A percentile compares a stretch with the other conserved stretches of the same genome.
These are phyloP conservation scores for Campodea augens DNA, from an alignment of 1,140 invertebrate genomes.

Conservation along the genomic window DNA sequence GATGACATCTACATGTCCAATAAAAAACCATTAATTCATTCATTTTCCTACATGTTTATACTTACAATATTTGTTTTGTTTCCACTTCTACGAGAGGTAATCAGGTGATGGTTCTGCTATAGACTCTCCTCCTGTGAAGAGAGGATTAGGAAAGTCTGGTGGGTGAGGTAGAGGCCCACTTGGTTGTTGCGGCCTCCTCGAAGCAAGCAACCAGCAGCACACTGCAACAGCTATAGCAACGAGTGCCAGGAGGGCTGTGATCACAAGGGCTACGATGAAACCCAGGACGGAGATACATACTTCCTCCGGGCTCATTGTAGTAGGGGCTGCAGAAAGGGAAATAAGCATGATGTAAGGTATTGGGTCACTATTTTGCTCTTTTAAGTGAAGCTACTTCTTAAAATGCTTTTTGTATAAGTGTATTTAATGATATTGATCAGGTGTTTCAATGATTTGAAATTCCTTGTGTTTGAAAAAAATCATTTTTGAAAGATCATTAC, in stretches of 20 bases:
- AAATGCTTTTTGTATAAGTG: neutral
- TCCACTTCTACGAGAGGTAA: no score
- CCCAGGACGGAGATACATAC: constrained; percentile 86
- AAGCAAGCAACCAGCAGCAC: constrained; percentile 86
- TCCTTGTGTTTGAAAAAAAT: no score
- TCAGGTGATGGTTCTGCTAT: constrained; percentile 57
- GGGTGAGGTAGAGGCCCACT: constrained; percentile 80
- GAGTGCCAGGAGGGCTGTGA: constrained; percentile 73
- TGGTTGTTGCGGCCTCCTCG: constrained; percentile 61
- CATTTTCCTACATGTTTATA: no score
- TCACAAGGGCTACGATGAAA: constrained; percentile 74
- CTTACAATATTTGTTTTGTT: no score
- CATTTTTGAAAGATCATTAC: no score
- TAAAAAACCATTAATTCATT: no score
- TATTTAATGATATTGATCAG: neutral
- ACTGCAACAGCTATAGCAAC: constrained; percentile 85
- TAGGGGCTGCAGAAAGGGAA: constrained; percentile 32
- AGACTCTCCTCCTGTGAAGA: constrained; percentile 68
- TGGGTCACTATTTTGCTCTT: neutral
- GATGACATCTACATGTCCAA: no score
- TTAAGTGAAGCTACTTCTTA: neutral
- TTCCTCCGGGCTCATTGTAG: constrained; percentile 47
- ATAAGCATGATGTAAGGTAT: no score
- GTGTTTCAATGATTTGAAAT: no score
- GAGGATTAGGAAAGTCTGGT: constrained; percentile 81